phyloP scores from a whole-genome alignment of 2,113 vertebrate species.

The Labrus mixtus region DNA sequence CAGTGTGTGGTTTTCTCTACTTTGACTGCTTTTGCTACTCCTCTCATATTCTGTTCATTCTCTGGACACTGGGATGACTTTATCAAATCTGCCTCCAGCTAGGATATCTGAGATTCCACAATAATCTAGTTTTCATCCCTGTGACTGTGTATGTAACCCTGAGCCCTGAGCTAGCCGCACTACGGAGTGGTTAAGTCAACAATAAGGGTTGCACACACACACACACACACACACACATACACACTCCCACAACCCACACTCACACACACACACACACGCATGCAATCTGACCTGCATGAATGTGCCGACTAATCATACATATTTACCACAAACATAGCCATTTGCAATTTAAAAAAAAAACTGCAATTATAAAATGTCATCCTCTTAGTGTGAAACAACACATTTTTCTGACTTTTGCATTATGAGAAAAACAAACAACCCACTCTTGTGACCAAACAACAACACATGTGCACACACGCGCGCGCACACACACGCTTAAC shows the following conservation, averaged over 20 bases:
- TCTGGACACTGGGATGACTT: conserved; percentile 46
- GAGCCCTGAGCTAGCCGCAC: conserved; percentile 32
- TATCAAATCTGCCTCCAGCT: conserved; percentile 52
- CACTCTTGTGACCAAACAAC: conserved; percentile 13
- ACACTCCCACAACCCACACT: neutral
- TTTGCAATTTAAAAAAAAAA: conserved; percentile 5
- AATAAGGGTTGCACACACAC: conserved; percentile 3
- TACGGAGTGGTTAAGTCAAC: conserved; percentile 37
- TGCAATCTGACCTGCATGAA: conserved; percentile 7
- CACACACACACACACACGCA: neutral
- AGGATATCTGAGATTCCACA: conserved; percentile 59
- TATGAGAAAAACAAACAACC: conserved; percentile 20
- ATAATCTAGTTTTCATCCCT: conserved; percentile 56
- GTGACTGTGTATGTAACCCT: conserved; percentile 22
- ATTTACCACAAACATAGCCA: neutral
- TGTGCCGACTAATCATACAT: conserved; percentile 2
- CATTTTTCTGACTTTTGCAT: conserved; percentile 5
- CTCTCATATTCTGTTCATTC: conserved; percentile 15
- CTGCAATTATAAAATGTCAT: conserved; percentile 5
- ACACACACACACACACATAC: conserved; percentile 11
- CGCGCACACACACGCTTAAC: conserved; percentile 18
- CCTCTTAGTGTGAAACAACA: conserved; percentile 4
- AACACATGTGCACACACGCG: neutral
- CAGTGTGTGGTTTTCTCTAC: neutral
- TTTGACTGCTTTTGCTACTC: neutral